Evolutionary conservation across 1,140 invertebrate genomes (phyloP).

Genomic region (Temnothorax nylanderi): DNA sequence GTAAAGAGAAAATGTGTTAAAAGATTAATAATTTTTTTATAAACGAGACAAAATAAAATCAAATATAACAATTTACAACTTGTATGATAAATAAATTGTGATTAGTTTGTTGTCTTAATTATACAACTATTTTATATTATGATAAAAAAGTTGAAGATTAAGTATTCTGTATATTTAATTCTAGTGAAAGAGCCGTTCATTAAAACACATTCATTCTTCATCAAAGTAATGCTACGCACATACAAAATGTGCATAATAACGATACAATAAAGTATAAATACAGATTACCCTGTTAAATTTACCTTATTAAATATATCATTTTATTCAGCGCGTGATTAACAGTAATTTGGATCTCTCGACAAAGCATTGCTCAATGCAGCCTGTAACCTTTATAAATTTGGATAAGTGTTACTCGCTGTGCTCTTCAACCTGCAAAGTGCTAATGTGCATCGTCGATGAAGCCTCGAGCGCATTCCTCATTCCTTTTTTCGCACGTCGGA

Average conservation of each 20-base stretch:
- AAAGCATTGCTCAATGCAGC: background rate
- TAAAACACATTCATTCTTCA: background rate
- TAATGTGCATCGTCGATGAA: constrained; percentile 32
- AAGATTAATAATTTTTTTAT: constrained; percentile 11
- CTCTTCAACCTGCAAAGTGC: constrained; percentile 14
- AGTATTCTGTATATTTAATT: background rate
- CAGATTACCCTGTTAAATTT: background rate
- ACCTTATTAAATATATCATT: background rate
- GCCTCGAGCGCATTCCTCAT: constrained; percentile 19
- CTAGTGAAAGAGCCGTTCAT: background rate
- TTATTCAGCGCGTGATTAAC: background rate
- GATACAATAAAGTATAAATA: background rate
- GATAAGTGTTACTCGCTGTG: background rate
- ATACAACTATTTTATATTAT: background rate
- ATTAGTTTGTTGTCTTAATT: background rate
- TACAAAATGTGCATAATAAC: background rate
- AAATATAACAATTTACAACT: background rate
- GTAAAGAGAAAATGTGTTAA: background rate
- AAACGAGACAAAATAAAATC: background rate
- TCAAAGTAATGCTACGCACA: background rate
- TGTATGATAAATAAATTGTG: background rate
- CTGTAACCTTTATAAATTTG: background rate
- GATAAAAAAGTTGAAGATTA: background rate
- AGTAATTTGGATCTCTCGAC: background rate
- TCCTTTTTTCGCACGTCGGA: constrained; percentile 31